Evolutionary conservation across 2,113 vertebrate genomes (phyloP).

Genomic region (Delphinapterus leucas): DNA sequence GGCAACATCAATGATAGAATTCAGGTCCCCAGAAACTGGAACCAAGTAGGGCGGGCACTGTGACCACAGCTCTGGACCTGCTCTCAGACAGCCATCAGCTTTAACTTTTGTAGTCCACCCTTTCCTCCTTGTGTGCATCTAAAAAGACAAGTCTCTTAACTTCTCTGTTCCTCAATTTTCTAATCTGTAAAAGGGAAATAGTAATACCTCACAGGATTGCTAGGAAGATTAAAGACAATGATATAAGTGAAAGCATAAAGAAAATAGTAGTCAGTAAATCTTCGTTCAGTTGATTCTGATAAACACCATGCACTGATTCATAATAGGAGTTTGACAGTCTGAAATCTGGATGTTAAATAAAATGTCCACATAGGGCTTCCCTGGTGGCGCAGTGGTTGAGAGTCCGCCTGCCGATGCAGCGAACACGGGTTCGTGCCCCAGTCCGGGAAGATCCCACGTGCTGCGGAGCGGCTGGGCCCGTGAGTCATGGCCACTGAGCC

Average conservation of each 20-base stretch:
- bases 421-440: too few relatives aligned
- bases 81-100: background rate
- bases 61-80: background rate
- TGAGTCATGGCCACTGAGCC: too few relatives aligned
- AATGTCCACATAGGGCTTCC: background rate
- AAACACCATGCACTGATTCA: background rate
- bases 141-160: background rate
- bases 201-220: background rate
- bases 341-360: background rate
- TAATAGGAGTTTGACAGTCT: background rate
- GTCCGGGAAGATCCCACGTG: too few relatives aligned
- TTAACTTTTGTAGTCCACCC: background rate
- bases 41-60: background rate
- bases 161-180: background rate
- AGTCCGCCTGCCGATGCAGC: too few relatives aligned
- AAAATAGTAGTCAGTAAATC: background rate
- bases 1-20: slow-evolving; percentile 56
- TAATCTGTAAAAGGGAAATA: background rate
- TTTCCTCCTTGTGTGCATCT: background rate
- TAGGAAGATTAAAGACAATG: background rate
- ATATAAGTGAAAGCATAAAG: background rate
- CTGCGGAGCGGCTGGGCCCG: too few relatives aligned
- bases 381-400: too few relatives aligned
- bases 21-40: slow-evolving; percentile 54
- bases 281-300: background rate